Evolutionary conservation across 1,140 invertebrate genomes (phyloP).

Genomic region (Bombus soroeensis): DNA sequence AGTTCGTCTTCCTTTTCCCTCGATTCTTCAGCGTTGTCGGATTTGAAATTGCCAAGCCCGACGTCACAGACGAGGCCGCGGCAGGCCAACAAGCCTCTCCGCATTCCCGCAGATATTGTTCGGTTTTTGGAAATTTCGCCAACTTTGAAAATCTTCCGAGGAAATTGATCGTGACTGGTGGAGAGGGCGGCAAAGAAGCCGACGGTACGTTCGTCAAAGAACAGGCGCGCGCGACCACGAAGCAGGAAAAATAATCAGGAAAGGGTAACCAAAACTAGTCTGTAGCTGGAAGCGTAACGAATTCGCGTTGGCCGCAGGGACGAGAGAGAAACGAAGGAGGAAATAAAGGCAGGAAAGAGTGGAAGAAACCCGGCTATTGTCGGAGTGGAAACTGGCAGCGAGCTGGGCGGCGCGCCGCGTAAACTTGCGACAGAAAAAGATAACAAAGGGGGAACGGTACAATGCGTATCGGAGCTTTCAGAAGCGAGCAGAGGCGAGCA

Average conservation of each 20-base stretch:
- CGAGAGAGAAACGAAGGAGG: not conserved
- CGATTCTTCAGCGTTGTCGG: slow-evolving; percentile 51
- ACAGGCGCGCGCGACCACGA: too few relatives aligned
- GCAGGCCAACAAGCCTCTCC: too few relatives aligned
- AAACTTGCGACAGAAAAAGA: slow-evolving; percentile 66
- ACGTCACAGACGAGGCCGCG: slow-evolving; percentile 34
- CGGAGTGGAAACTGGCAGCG: slow-evolving; percentile 17
- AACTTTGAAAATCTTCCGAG: not conserved
- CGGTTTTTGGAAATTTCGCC: not conserved
- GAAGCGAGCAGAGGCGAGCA: not conserved
- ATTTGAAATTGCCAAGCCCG: slow-evolving; percentile 62
- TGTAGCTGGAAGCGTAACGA: not conserved
- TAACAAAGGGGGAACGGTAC: slow-evolving; percentile 65
- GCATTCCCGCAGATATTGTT: not conserved
- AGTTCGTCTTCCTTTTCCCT: slow-evolving; percentile 28
- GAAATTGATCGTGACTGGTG: not conserved
- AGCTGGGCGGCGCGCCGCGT: slow-evolving; percentile 48
- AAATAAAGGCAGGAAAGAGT: not conserved
- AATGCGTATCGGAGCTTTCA: slow-evolving; percentile 66
- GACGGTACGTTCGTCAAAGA: not conserved
- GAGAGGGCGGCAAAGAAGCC: not conserved
- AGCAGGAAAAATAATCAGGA: slow-evolving; percentile 21
- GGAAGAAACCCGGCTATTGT: slow-evolving; percentile 6
- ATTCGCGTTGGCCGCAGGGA: not conserved
- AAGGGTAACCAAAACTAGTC: slow-evolving; percentile 4